phyloP scores from a whole-genome alignment of 2,888 invertebrate species.

The Pristionchus arcanus region DNA sequence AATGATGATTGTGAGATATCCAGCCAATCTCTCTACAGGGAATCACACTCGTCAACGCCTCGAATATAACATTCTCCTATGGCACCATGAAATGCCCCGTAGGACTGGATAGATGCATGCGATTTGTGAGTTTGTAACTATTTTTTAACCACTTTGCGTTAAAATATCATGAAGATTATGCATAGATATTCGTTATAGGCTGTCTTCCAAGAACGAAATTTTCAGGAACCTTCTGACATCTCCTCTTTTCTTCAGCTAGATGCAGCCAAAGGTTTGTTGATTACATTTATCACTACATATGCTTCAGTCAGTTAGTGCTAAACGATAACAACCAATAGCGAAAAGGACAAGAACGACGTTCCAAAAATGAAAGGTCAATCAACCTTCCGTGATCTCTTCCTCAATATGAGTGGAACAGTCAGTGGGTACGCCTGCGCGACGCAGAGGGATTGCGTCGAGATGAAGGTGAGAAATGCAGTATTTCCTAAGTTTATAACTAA shows the following conservation, averaged over 20 bases:
- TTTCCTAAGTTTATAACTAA: background rate
- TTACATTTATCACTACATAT: too few species aligned
- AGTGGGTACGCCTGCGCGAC: background rate
- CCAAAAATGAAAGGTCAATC: too few species aligned
- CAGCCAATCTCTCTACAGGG: too few species aligned
- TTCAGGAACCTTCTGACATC: background rate
- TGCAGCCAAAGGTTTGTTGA: background rate
- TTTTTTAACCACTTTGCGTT: too few species aligned
- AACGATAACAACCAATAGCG: too few species aligned
- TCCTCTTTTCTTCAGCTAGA: background rate
- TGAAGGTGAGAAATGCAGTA: background rate
- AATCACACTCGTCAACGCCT: background rate
- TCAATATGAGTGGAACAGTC: background rate
- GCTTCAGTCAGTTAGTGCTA: too few species aligned
- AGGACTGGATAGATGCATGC: background rate
- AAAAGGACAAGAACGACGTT: too few species aligned
- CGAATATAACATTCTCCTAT: background rate
- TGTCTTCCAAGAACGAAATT: too few species aligned
- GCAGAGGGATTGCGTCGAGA: background rate
- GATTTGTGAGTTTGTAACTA: background rate
- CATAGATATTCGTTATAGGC: too few species aligned
- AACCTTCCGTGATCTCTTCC: background rate
- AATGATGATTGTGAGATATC: background rate
- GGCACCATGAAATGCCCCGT: background rate
- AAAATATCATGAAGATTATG: too few species aligned